Evolutionary conservation across 2,113 vertebrate genomes (phyloP), one percentile per base, ranked within the genome.

Genomic region (Otocyon megalotis): DNA sequence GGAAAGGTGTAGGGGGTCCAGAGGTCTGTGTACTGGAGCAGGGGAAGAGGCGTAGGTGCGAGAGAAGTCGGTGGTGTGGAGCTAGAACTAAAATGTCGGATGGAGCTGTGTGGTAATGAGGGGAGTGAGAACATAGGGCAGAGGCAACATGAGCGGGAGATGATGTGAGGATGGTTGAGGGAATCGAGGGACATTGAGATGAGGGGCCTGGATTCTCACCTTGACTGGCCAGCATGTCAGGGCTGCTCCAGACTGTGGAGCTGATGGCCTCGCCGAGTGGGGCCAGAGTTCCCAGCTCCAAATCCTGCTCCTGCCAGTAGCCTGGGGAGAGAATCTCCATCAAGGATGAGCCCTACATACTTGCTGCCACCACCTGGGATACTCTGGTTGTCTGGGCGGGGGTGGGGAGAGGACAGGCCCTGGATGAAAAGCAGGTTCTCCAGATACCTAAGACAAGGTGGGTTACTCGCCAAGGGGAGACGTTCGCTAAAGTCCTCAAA

Each of bases 241-340:
- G 90, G 82, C 92, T 97, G 95, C 96, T 98, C 97, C 96, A 97
- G 97, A 95, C 95, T 98, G 96, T 95, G 95, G 97, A 98, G 97
- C 97, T 97, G 92, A 98, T 83, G 94, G 97, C 93, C 94, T 98
- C 96, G 90, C 97, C 96, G 58, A 96, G 90, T 32, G 95, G 94
- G 93, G 97, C 95, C 97, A 94, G 96, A 97, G 97, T 97, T 90
- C 94, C 97, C 96, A 97, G 96, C 97, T 97, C 98, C 97, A 98
- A 94, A 95, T 98, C 96, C 96, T 97, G 97, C 96, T 98, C 98
- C 88, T 98, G 98, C 97, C 96, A 97, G 96, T 97, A 96, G 96
- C 96, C 97, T 97, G 96, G 95, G 97, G 96, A 98, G 86, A 98
- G 96, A 98, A 94, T 96, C 97, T 98, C 95, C 97, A 97, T 97